Evolutionary conservation across 2,797 vertebrate genomes (phyloP), one percentile per base, ranked within the genome.

Genomic region (Semotilus atromaculatus): DNA sequence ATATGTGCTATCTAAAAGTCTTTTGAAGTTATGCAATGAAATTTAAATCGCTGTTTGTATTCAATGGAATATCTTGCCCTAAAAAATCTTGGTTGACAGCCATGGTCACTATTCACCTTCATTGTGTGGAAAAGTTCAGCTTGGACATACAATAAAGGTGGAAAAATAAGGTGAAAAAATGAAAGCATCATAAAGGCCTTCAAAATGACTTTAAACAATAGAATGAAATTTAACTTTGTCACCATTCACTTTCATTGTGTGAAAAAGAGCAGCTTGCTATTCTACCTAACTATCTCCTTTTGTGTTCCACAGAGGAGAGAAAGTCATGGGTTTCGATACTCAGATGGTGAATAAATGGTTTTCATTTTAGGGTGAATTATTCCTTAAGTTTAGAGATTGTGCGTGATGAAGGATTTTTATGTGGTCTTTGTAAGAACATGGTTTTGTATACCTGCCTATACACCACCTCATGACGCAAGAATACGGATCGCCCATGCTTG

Each of bases 401-500:
- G 5, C 48, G 60, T 34, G 21, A 34, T 38, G 4, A 68, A 60
- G 38, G 13, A 26, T 16, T 86, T 58, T 55, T 60, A 18, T 84
- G 66, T 67, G 18, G 38, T 58, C 4, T 53, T 78, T 67, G 38
- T 55, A 66, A 38, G 29, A 76, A 43, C 23, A 34, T 82, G 21
- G 45, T 16, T 48, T 16, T 48, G 14, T 48, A 48, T 16, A 48
- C 45, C 73, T 87, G 80, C 68, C 58, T 78, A 62, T 84, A 66
- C 60, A 70, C 23, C 51, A 70, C 66, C 26, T 60, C 60, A 67
- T 82, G 75, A 80, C 64, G 23, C 58, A 62, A 48, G 31, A 43
- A 67, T 85, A 51, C 55, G 77, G 80, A 85, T 81, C 74, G 58
- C 26, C 76, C 60, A 45, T 18, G 4, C 45, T 18, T 31, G 31